Base-by-base conservation (phyloP, 2,888 invertebrate species). In the Agrotis segetum region DNA sequence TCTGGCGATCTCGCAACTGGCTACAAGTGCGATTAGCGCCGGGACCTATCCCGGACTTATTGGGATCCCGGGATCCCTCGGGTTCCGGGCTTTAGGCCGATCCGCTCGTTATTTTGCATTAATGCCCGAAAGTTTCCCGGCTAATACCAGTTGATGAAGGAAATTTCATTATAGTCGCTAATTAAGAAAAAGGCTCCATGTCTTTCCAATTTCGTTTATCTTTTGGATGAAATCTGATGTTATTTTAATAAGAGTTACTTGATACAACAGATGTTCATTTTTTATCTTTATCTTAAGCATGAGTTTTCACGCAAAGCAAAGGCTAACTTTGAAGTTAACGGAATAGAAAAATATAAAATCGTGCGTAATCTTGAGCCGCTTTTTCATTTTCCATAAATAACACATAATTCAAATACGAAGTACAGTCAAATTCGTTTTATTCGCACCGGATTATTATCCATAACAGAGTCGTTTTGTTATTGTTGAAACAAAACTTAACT, bases 41-140 rank as follows among this genome's bases (percentile, higher is more conserved):
- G 78, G 81, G 77, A 79, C 75, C 88, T 88, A 89, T 90, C 89
- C 90, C 87, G 88, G 86, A 88, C 91, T 89, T 90, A 91, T 88
- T 88, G 86, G 87, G 79, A 82, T 82, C 73, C 67, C 72, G 50
- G 82, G 40, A 71, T 76, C 90, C 90, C 88, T 88, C 82, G 82
- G 90, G 88, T 91, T 91, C 91, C 92, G 59, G 77, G 67, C 47
- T 79, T 79, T 83, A 89, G 90, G 90, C 88, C 92, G 91, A 94
- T 92, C 92, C 91, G 93, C 89, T 91, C 92, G 92, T 94, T 94
- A 94, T 91, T 94, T 91, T 89, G 90, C 92, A 93, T 95, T 95
- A 94, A 94, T 92, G 92, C 90, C 88, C 88, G 83, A 88, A 95
- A 95, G 90, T 94, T 95, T 89, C 89, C 88, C 88, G 86, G 87